Evolutionary conservation across 92 coral and sea anemone genomes (phyloP).

Genomic region (Plumapathes pennacea): DNA sequence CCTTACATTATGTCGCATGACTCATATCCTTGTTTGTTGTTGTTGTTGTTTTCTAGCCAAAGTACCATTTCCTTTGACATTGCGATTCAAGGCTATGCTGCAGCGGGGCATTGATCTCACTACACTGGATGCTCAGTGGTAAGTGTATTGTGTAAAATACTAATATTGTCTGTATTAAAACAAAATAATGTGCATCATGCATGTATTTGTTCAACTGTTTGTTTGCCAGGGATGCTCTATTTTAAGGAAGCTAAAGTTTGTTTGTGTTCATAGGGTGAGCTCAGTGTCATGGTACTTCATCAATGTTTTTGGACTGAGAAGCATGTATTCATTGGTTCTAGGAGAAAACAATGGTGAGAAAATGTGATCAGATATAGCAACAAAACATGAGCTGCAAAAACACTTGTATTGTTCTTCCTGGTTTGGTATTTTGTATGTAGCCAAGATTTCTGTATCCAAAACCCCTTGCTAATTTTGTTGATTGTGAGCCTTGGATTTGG

Average conservation of each 20-base stretch:
- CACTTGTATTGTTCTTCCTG: neutral
- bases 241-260: neutral
- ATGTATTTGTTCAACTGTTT: no score
- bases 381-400: no score
- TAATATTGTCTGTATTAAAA: no score
- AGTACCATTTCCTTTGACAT: constrained; percentile 95
- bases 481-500: neutral
- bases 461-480: neutral
- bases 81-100: constrained; percentile 98
- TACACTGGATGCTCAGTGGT: constrained; percentile 96
- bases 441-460: no score
- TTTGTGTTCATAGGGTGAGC: constrained; percentile 95
- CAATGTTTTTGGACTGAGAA: constrained; percentile 98
- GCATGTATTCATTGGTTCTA: constrained; percentile 93
- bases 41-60: constrained; percentile 59
- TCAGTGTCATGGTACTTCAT: constrained; percentile 99
- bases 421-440: neutral
- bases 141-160: no score
- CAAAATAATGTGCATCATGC: no score
- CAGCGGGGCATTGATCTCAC: constrained; percentile 97
- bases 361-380: no score
- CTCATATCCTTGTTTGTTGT: no score
- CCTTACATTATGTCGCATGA: no score
- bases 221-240: no score
- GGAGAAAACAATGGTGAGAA: constrained; percentile 97